Percentiles rank a stretch among this genome's conserved stretches.
These are phyloP conservation scores for Lepetodrilus schrolli DNA, from an alignment of 2,888 invertebrate species.

Conservation along the genomic window DNA sequence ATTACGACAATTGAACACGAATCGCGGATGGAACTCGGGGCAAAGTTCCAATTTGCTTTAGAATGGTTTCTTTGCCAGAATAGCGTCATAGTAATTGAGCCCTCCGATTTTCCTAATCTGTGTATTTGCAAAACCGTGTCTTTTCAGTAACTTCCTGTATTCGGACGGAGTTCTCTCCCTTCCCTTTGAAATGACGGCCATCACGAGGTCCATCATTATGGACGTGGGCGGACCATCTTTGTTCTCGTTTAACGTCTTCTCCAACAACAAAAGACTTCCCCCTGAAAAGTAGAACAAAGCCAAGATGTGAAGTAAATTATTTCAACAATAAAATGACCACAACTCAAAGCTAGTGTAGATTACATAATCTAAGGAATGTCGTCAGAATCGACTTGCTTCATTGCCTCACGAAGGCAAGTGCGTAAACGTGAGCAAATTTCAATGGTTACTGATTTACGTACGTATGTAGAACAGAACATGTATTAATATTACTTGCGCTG, in stretches of 20 bases:
- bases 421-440: too few relatives aligned
- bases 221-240: conserved; percentile 53
- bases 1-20: too few relatives aligned
- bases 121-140: conserved; percentile 52
- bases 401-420: too few relatives aligned
- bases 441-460: too few relatives aligned
- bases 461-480: too few relatives aligned
- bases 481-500: too few relatives aligned
- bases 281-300: conserved; percentile 43
- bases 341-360: too few relatives aligned
- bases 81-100: conserved; percentile 54
- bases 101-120: conserved; percentile 45
- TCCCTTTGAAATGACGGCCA: conserved; percentile 56
- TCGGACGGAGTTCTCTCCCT: conserved; percentile 55
- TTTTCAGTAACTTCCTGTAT: conserved; percentile 53
- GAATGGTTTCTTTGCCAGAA: conserved; percentile 55
- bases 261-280: conserved; percentile 58
- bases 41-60: too few relatives aligned
- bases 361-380: too few relatives aligned
- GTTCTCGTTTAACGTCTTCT: conserved; percentile 58
- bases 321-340: background rate
- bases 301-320: background rate
- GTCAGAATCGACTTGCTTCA: too few relatives aligned
- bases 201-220: conserved; percentile 53
- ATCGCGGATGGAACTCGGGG: too few relatives aligned